These are phyloP conservation scores for Latrodectus hesperus DNA, from an alignment of 2,888 invertebrate species.

Conservation along the genomic window DNA sequence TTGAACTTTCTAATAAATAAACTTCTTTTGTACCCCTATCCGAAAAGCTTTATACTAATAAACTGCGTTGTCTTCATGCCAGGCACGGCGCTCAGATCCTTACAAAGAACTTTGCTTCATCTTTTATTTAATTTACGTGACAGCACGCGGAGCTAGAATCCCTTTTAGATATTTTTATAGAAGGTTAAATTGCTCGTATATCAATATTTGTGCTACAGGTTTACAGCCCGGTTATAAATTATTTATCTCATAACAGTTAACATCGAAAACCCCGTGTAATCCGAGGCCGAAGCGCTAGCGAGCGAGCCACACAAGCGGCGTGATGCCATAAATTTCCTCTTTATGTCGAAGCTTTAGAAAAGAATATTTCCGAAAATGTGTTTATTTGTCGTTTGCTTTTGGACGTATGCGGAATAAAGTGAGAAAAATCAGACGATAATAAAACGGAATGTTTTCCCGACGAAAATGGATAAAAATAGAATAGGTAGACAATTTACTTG, in stretches of 20 bases:
- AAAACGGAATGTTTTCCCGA: slow-evolving; percentile 16
- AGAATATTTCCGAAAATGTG: slow-evolving; percentile 59
- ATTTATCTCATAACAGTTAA: slow-evolving; percentile 69
- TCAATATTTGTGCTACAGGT: slow-evolving; percentile 70
- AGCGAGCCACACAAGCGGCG: slow-evolving; percentile 47
- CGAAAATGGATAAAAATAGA: slow-evolving; percentile 22
- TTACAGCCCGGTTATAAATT: slow-evolving; percentile 69
- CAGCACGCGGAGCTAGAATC: slow-evolving; percentile 57
- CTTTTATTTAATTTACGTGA: slow-evolving; percentile 69
- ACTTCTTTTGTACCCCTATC: slow-evolving; percentile 51
- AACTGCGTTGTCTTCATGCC: slow-evolving; percentile 59
- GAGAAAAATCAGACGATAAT: slow-evolving; percentile 39
- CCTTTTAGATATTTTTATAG: slow-evolving; percentile 69
- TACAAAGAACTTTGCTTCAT: slow-evolving; percentile 60
- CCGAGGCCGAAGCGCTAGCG: slow-evolving; percentile 46
- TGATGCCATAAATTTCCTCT: slow-evolving; percentile 60
- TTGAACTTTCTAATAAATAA: slow-evolving; percentile 63
- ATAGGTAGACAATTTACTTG: neutral
- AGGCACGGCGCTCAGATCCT: slow-evolving; percentile 43
- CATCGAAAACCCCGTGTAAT: slow-evolving; percentile 68
- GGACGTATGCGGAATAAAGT: slow-evolving; percentile 36
- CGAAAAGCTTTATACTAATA: slow-evolving; percentile 65
- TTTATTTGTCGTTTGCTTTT: slow-evolving; percentile 60
- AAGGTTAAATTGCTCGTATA: slow-evolving; percentile 68
- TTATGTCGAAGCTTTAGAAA: slow-evolving; percentile 63